Evolutionary conservation across 2,888 invertebrate genomes (phyloP), one percentile per base, ranked within the genome.

Genomic region (Tipula unca): DNA sequence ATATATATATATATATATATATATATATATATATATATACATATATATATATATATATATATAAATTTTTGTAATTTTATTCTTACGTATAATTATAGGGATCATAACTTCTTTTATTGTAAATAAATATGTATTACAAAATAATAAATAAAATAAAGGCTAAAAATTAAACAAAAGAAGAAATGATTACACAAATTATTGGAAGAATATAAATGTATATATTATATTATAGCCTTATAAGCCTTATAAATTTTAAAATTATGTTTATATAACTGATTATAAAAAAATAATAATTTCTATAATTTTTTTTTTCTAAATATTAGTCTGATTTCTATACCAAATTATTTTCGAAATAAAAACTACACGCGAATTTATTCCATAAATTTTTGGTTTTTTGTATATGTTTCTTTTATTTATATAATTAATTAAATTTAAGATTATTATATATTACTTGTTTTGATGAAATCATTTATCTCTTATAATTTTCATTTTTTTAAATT

Each of bases 241-340:
- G 48, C 48, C 17, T 54, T 54, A 54, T 54, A 54, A 54, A 54
- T 54, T 17, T 54, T 17, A 54, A 54, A 54, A 54, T 54, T 54
- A 54, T 84, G n/a, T n/a, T n/a, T n/a, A 84, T 35, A 35, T 84
- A 84, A 82, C 29, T 82, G 29, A 82, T 82, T 20, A 69, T 69
- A 25, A 69, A 82, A 82, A 82, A 29, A 82, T n/a, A 39, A 39
- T 39, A 39, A 39, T 39, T 39, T 39, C 39, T 39, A 39, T 39
- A 39, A 13, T 10, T 39, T 39, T 39, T 39, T 39, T 39, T 39
- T 54, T 54, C 17, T 82, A 82, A 82, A 82, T 29, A 29, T 82
- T 82, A 82, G 82, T 82, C 82, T 82, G 82, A 82, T 82, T 82
- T 82, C 29, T 82, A 82, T 82, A 82, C 82, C 82, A 36, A 85